Percentiles rank a stretch among this genome's conserved stretches.
These are phyloP conservation scores for Clytia hemisphaerica DNA, from an alignment of 30 jellyfish, hydroid and myxozoan genomes.

Conservation along the genomic window DNA sequence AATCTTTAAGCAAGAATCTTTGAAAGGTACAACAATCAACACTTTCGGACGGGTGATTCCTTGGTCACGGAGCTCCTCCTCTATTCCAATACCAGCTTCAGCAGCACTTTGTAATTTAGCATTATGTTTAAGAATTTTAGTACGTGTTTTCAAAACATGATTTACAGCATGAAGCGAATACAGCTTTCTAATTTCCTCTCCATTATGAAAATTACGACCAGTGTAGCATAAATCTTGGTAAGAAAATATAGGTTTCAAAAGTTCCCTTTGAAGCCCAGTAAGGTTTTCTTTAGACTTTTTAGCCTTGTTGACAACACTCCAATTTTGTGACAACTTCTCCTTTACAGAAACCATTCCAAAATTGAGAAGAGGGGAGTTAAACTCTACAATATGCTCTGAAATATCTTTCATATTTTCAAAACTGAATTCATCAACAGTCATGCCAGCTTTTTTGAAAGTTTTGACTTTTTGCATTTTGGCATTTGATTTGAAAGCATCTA, in stretches of 20 bases:
- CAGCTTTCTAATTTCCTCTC: slow-evolving; percentile 70
- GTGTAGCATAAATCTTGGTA: slow-evolving; percentile 68
- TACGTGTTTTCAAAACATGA: slow-evolving; percentile 75
- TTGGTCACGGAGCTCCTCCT: slow-evolving; percentile 80
- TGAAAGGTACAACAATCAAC: slow-evolving; percentile 75
- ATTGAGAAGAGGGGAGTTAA: too few relatives aligned
- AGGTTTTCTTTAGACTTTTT: slow-evolving; percentile 32
- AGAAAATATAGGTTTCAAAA: slow-evolving; percentile 45
- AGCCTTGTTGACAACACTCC: background rate
- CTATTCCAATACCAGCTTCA: slow-evolving; percentile 40
- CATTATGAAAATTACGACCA: slow-evolving; percentile 52
- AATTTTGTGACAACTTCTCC: background rate
- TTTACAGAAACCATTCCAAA: too few relatives aligned
- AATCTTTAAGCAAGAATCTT: slow-evolving; percentile 66
- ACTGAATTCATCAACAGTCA: too few relatives aligned
- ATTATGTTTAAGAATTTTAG: slow-evolving; percentile 76
- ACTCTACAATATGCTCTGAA: too few relatives aligned
- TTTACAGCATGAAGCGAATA: slow-evolving; percentile 87
- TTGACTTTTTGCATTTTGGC: background rate
- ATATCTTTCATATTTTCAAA: too few relatives aligned
- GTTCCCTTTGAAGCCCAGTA: slow-evolving; percentile 51
- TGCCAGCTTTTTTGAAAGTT: too few relatives aligned
- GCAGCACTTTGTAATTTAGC: slow-evolving; percentile 64
- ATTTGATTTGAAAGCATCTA: slow-evolving; percentile 12
- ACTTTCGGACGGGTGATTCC: slow-evolving; percentile 95